Evolutionary conservation across 2,888 invertebrate genomes (phyloP).

Genomic region (Philaethria dido): DNA sequence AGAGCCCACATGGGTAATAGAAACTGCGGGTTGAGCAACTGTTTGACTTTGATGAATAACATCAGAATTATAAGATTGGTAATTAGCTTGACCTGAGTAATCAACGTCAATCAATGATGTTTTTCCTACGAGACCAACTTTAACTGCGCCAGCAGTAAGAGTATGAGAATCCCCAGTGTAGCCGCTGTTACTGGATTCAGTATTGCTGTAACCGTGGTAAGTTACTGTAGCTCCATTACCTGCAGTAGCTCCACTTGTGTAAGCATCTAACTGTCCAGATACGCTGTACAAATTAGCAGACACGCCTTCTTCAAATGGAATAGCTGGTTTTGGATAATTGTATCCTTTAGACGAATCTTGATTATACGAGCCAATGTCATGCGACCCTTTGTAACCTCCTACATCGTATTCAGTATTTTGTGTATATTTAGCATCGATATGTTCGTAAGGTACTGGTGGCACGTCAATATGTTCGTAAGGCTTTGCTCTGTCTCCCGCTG

Average conservation of each 20-base stretch:
- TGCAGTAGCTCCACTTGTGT: conserved; percentile 47
- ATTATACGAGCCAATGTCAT: conserved; percentile 39
- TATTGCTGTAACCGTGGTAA: conserved; percentile 54
- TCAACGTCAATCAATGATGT: conserved; percentile 71
- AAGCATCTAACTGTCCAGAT: conserved; percentile 61
- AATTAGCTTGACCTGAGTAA: conserved; percentile 60
- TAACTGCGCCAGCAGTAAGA: conserved; percentile 75
- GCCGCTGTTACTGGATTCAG: conserved; percentile 61
- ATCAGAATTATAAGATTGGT: conserved; percentile 50
- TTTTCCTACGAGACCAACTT: conserved; percentile 78
- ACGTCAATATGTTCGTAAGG: conserved; percentile 73
- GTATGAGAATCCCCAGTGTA: conserved; percentile 70
- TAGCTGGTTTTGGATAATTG: conserved; percentile 48
- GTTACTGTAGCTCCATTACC: conserved; percentile 36
- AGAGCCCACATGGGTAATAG: conserved; percentile 70
- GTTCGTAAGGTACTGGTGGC: conserved; percentile 66
- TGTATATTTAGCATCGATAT: conserved; percentile 62
- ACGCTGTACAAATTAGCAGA: conserved; percentile 56
- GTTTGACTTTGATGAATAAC: conserved; percentile 55
- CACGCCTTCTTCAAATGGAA: conserved; percentile 47
- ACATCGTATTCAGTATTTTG: conserved; percentile 55
- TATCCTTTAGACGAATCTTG: conserved; percentile 44
- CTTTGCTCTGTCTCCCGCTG: conserved; percentile 72
- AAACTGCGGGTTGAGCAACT: conserved; percentile 67
- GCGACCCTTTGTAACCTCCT: conserved; percentile 55